Base-by-base conservation (phyloP, 2,888 invertebrate genomes). In the Synergus gifuensis region DNA sequence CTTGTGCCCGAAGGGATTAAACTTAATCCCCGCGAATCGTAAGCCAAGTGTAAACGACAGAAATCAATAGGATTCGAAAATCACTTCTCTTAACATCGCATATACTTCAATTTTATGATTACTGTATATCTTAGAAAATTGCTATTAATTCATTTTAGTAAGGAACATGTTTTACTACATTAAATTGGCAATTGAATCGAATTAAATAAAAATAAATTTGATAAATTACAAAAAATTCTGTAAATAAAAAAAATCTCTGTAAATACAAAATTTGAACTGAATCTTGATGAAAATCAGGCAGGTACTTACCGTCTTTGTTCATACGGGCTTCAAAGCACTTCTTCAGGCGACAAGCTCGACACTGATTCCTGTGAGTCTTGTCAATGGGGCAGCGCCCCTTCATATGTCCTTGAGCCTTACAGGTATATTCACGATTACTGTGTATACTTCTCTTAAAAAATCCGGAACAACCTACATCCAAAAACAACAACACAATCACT, bases 371-470 rank as follows among this genome's bases (percentile, higher is more conserved):
- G 92, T 98, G 98, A 0, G 98, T 98, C 93, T 98, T 98, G 94
- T 99, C 98, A 79, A 99, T 98, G 11, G 98, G 98, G 92, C 98
- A 99, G 82, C 97, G 95, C 79, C 98, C 98, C 93, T 98, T 98
- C 92, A 96, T 94, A 88, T 98, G 97, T 54, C 98, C 98, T 80
- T 98, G 97, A 9, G 98, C 98, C 93, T 99, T 99, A 93, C 99
- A 99, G 40, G 98, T 98, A 94, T 99, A 99, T 89, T 98, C 97
- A 28, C 99, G 95, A 93, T 98, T 98, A 78, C 98, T 94, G 92
- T 99, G 98, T 88, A 99, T 99, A 90, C 98, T 98, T 84, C 99
- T 94, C 94, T 99, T 98, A 94, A 98, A 98, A 94, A 98, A 98
- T 63, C 98, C 98, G 18, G 98, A 98, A 93, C 98, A 98, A 82